Conservation (phyloP, 2,888 invertebrate species). For the Patella caerulea region DNA sequence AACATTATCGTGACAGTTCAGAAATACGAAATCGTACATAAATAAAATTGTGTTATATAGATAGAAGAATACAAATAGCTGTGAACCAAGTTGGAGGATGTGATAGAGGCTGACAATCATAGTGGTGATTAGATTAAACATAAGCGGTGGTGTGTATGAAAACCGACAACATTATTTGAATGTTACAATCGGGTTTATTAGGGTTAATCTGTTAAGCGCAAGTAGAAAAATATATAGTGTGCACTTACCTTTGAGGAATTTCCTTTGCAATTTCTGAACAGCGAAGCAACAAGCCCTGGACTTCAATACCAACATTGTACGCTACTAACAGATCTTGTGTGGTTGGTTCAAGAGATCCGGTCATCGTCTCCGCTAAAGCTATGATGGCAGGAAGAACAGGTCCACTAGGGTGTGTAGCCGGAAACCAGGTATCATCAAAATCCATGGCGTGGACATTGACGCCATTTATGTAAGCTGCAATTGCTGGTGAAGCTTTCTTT, state of each 20-base stretch:
- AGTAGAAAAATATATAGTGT: no score
- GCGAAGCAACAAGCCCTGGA: slow-evolving; percentile 53
- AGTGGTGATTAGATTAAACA: no score
- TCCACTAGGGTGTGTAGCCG: slow-evolving; percentile 58
- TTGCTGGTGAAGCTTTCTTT: slow-evolving; percentile 26
- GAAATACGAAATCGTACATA: no score
- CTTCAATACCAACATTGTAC: slow-evolving; percentile 56
- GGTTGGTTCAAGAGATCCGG: slow-evolving; percentile 33
- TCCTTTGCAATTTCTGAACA: slow-evolving; percentile 48
- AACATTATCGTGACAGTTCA: no score
- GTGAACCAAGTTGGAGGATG: no score
- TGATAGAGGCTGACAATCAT: no score
- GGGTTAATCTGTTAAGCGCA: no score
- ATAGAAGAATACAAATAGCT: neutral
- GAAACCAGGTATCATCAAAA: slow-evolving; percentile 60
- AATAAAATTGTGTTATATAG: no score
- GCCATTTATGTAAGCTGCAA: slow-evolving; percentile 54
- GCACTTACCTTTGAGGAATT: slow-evolving; percentile 52
- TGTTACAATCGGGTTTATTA: no score
- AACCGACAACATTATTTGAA: no score
- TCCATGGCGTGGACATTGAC: slow-evolving; percentile 57
- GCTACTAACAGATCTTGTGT: slow-evolving; percentile 51
- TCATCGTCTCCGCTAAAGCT: slow-evolving; percentile 46
- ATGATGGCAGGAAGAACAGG: slow-evolving; percentile 53
- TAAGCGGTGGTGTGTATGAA: no score